These are phyloP conservation scores for Pasiphila rectangulata DNA, from an alignment of 2,888 invertebrate species.

Conservation along the genomic window DNA sequence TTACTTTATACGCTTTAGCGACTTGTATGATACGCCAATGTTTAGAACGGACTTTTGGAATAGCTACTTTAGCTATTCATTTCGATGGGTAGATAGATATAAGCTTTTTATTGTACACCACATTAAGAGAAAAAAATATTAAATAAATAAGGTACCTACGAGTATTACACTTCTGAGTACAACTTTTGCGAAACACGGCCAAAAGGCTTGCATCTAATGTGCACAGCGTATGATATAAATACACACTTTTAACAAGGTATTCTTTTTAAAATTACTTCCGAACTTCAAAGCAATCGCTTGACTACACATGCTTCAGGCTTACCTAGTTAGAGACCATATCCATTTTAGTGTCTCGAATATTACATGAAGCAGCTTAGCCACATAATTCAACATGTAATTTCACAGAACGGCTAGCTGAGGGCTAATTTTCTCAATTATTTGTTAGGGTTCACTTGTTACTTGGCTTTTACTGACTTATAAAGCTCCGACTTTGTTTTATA, in stretches of 20 bases:
- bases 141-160: too few species aligned
- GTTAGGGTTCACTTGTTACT: conserved; percentile 2
- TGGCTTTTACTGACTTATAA: not conserved
- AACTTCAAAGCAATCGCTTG: not conserved
- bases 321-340: conserved; percentile 17
- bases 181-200: too few species aligned
- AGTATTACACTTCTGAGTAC: too few species aligned
- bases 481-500: not conserved
- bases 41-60: too few species aligned
- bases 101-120: too few species aligned
- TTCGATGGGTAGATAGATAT: too few species aligned
- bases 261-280: not conserved
- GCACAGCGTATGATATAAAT: not conserved
- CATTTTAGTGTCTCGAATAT: conserved; percentile 16
- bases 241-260: not conserved
- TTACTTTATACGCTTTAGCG: too few species aligned
- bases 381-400: conserved; percentile 19
- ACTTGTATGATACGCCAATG: too few species aligned
- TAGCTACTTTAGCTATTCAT: too few species aligned
- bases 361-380: conserved; percentile 12
- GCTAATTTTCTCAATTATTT: conserved; percentile 16
- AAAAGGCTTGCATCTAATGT: too few species aligned
- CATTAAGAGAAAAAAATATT: too few species aligned
- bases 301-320: conserved; percentile 14
- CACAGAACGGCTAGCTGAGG: conserved; percentile 7